phyloP scores from a whole-genome alignment of 2,888 invertebrate genomes.

The Eubasilissa splendida region DNA sequence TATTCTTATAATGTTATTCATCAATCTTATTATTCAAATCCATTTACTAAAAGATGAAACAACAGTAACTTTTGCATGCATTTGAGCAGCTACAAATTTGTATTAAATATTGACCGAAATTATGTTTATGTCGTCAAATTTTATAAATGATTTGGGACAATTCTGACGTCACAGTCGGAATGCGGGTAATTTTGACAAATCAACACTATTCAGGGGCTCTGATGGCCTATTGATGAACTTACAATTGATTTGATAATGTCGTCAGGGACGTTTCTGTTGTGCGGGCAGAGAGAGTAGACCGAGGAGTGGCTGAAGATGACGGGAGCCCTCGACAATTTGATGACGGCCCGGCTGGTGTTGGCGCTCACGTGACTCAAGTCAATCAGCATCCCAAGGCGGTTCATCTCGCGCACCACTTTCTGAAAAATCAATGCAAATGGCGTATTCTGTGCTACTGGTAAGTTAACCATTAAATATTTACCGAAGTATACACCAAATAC shows the following conservation, averaged over 20 bases:
- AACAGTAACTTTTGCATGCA: too few relatives aligned
- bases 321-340: slow-evolving; percentile 78
- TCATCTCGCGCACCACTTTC: slow-evolving; percentile 85
- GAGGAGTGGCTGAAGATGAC: slow-evolving; percentile 86
- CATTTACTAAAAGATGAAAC: too few relatives aligned
- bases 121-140: too few relatives aligned
- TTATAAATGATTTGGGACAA: too few relatives aligned
- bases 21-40: too few relatives aligned
- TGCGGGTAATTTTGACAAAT: too few relatives aligned
- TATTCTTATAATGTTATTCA: too few relatives aligned
- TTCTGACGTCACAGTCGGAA: too few relatives aligned
- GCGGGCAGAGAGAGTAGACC: slow-evolving; percentile 80
- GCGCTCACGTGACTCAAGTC: slow-evolving; percentile 83
- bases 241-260: slow-evolving; percentile 75
- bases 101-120: too few relatives aligned
- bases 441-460: not conserved
- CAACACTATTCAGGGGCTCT: too few relatives aligned
- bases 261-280: slow-evolving; percentile 81
- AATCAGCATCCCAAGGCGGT: slow-evolving; percentile 84
- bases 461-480: not conserved
- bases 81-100: too few relatives aligned
- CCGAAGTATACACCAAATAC: not conserved
- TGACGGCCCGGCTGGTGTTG: slow-evolving; percentile 79
- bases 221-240: slow-evolving; percentile 59
- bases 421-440: slow-evolving; percentile 61